phyloP scores from a whole-genome alignment of 1,140 invertebrate species.

The Steinernema feltiae region DNA sequence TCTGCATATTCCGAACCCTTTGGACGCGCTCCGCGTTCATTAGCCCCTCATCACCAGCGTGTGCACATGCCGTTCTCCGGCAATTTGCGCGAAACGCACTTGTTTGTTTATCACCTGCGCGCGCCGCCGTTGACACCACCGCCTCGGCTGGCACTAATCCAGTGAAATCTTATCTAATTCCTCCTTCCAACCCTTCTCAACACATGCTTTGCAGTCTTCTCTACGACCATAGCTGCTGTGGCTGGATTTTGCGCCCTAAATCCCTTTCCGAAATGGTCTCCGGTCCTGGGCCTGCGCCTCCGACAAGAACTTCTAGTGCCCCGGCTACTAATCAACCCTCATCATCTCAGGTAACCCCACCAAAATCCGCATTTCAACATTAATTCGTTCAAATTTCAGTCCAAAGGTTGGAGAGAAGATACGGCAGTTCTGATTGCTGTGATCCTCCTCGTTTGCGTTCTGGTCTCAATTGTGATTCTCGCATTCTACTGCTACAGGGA shows the following conservation, averaged over 20 bases:
- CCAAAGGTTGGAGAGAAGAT: constrained; percentile 4
- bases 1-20: background rate
- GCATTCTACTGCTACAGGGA: constrained; percentile 29
- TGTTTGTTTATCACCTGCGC: background rate
- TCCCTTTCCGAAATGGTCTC: background rate
- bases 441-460: too few species aligned
- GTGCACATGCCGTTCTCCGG: background rate
- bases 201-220: constrained; percentile 11
- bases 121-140: background rate
- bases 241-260: background rate
- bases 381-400: background rate
- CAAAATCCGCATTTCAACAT: background rate
- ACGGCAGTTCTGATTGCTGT: background rate
- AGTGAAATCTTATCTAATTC: background rate
- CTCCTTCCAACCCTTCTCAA: background rate
- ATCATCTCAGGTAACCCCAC: background rate
- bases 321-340: background rate
- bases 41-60: background rate
- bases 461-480: background rate
- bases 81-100: too few species aligned
- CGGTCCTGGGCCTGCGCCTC: background rate
- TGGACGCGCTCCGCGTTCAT: background rate
- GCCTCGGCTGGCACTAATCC: constrained; percentile 3
- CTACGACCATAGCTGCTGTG: constrained; percentile 8
- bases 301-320: background rate